Evolutionary conservation across 2,113 vertebrate genomes (phyloP).

Genomic region (Brachypteracias leptosomus): DNA sequence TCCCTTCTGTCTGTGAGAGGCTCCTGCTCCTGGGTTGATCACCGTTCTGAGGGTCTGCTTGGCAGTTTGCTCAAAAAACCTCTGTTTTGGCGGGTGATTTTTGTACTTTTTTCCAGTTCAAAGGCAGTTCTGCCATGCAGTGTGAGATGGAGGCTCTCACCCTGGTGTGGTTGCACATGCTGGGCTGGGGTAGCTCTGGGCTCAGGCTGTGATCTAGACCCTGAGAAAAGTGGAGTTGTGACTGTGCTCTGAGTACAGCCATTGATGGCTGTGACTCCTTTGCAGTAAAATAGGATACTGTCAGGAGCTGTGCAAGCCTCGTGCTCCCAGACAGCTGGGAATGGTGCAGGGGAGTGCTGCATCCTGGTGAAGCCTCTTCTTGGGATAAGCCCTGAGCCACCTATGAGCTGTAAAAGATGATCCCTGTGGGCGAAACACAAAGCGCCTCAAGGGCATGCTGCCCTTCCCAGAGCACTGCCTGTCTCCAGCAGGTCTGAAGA

Average conservation of each 20-base stretch:
- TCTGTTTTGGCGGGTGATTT: not conserved
- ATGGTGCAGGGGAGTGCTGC: not conserved
- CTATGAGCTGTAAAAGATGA: not conserved
- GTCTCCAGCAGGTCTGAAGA: not conserved
- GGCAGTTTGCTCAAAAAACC: not conserved
- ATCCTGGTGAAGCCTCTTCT: not conserved
- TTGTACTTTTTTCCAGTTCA: not conserved
- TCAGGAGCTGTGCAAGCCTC: not conserved
- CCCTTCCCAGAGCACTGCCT: not conserved
- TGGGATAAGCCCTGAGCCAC: not conserved
- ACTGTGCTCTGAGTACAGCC: not conserved
- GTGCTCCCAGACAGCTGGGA: not conserved
- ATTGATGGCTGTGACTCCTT: not conserved
- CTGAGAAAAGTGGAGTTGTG: not conserved
- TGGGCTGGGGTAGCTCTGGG: not conserved
- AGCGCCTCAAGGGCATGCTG: not conserved
- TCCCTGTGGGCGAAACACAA: rapidly evolving
- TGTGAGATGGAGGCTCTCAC: not conserved
- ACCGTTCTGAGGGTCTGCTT: not conserved
- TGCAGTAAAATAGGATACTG: not conserved
- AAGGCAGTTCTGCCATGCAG: not conserved
- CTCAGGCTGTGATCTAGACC: rapidly evolving
- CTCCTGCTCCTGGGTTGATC: not conserved
- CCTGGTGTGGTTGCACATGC: too few relatives aligned
- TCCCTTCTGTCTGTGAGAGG: not conserved